Evolutionary conservation across 37 sponge, comb jelly and placozoan species (phyloP).

Genomic region (Chondrosia reniformis): DNA sequence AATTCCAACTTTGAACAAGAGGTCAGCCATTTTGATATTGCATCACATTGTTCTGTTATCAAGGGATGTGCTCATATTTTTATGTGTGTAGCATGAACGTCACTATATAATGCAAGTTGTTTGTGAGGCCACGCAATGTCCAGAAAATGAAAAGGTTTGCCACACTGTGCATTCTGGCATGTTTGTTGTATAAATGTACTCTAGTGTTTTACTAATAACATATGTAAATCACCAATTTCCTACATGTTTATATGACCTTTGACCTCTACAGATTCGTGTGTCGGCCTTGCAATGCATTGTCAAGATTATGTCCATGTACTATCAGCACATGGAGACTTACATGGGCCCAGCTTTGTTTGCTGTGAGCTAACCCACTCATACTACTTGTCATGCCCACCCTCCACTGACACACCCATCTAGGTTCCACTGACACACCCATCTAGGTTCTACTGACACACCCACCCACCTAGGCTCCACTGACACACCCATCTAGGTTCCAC

Average conservation of each 20-base stretch:
- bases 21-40: slow-evolving; percentile 31
- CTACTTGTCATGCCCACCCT: too few species aligned
- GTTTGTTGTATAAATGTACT: too few species aligned
- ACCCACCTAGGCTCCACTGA: too few species aligned
- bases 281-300: slow-evolving; percentile 94
- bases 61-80: too few species aligned
- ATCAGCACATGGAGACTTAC: slow-evolving; percentile 96
- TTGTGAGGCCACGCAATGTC: slow-evolving; percentile 85
- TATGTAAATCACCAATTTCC: too few species aligned
- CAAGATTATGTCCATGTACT: slow-evolving; percentile 92
- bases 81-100: slow-evolving; percentile 68
- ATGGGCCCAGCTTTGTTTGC: slow-evolving; percentile 99
- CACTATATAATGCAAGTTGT: slow-evolving; percentile 99
- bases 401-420: too few species aligned
- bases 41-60: neutral
- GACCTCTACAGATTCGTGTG: slow-evolving; percentile 62
- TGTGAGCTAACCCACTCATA: slow-evolving; percentile 40
- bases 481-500: too few species aligned
- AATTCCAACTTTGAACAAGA: slow-evolving; percentile 96
- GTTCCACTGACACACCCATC: too few species aligned
- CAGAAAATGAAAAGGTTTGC: neutral
- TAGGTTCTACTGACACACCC: too few species aligned
- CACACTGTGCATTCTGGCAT: too few species aligned
- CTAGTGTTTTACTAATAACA: too few species aligned
- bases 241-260: neutral